Evolutionary conservation across 2,113 vertebrate genomes (phyloP).

Genomic region (Passer domesticus): DNA sequence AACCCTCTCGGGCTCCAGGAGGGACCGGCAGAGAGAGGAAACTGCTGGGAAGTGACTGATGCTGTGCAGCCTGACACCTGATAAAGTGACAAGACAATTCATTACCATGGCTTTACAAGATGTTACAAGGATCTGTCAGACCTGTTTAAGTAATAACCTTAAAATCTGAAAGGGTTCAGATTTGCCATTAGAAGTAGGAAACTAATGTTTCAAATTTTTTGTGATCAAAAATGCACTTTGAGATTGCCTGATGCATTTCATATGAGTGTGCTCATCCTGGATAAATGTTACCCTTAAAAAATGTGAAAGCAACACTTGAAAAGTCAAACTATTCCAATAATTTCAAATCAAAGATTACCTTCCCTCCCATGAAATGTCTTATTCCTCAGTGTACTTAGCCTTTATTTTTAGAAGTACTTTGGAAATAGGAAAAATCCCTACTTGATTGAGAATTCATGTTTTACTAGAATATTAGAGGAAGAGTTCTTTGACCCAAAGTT

Average conservation of each 20-base stretch:
- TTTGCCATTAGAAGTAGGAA: not conserved
- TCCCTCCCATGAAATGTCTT: not conserved
- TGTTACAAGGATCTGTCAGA: not conserved
- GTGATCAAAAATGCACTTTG: not conserved
- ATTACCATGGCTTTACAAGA: not conserved
- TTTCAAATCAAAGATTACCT: not conserved
- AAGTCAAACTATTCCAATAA: not conserved
- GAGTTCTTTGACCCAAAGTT: not conserved
- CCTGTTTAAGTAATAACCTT: not conserved
- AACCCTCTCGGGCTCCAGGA: not conserved
- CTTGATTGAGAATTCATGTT: not conserved
- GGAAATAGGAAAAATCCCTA: not conserved
- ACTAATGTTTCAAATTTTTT: not conserved
- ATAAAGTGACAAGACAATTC: not conserved
- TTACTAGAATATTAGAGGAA: not conserved
- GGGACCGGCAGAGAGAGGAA: not conserved
- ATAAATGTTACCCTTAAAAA: not conserved
- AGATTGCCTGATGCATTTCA: not conserved
- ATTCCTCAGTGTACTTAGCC: not conserved
- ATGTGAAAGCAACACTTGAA: not conserved
- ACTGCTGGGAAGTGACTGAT: not conserved
- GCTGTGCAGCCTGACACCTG: not conserved
- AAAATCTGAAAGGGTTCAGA: not conserved
- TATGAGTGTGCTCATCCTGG: not conserved
- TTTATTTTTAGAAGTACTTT: not conserved